Evolutionary conservation across 1,140 invertebrate genomes (phyloP), one percentile per base, ranked within the genome.

Genomic region (Drepana arcuata): DNA sequence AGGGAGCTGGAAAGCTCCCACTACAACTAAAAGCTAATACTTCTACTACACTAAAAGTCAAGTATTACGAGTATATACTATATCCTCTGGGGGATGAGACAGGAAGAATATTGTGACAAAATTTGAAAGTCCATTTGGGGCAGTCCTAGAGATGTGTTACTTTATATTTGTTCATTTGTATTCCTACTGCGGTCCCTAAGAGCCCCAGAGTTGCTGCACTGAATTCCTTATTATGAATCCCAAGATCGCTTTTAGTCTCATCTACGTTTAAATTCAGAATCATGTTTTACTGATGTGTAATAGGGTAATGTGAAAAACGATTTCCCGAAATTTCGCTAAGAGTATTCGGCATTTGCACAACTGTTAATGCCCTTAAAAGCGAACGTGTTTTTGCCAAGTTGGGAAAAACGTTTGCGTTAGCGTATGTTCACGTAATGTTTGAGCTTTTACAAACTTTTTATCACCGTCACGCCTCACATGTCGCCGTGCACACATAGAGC

Each of bases 111-210:
- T 41, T 45, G 48, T 45, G 35, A 36, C 35, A 44, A 31, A 35
- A 39, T 48, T 48, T 41, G 29, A 18, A 45, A 49, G 43, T 47
- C 42, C 34, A 53, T 49, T 58, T 51, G 16, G 34, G 38, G 16
- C 13, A 47, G 34, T 35, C 36, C 33, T 25, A 36, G 25, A 31
- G 34, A 52, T 39, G 35, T 41, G 43, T 40, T 43, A 52, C 42
- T 52, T 54, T 42, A 48, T 58, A 41, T 58, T 49, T 34, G 44
- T 58, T 50, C 54, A 58, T 58, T 38, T 58, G 36, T 58, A 58
- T 58, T 53, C 54, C 40, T 34, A 7, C 34, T 34, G 32, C 31
- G 29, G 28, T n/a, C 25, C 21, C 29, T 41, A 40, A 39, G 41
- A 43, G 21, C 44, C 34, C n/a, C n/a, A n/a, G n/a, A n/a, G 39